Evolutionary conservation across 2,113 vertebrate genomes (phyloP).

Genomic region (Donacobius atricapilla): DNA sequence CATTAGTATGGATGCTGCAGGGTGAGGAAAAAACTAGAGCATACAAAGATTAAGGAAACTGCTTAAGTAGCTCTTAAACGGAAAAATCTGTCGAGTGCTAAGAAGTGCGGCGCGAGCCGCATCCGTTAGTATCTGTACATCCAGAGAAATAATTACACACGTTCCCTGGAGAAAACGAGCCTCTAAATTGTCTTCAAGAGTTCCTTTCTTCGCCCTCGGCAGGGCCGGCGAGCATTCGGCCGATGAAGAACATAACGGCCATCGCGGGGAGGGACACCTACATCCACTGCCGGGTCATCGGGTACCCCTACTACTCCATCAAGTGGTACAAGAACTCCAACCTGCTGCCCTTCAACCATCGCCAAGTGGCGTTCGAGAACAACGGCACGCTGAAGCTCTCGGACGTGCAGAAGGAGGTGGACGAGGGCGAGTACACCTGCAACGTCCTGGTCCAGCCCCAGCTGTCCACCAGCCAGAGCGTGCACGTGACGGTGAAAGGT

Average conservation of each 20-base stretch:
- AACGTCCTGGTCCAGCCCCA: slow-evolving; percentile 95
- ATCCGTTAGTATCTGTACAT: neutral
- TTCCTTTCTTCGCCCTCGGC: slow-evolving; percentile 68
- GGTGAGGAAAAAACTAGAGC: slow-evolving; percentile 47
- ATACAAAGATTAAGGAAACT: slow-evolving; percentile 10
- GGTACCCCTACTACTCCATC: slow-evolving; percentile 98
- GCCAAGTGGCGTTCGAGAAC: slow-evolving; percentile 96
- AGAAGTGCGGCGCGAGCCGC: neutral
- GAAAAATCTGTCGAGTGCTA: neutral
- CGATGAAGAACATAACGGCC: slow-evolving; percentile 98
- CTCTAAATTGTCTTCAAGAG: slow-evolving; percentile 75
- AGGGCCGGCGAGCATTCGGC: slow-evolving; percentile 95
- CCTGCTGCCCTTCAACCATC: slow-evolving; percentile 95
- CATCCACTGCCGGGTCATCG: slow-evolving; percentile 96
- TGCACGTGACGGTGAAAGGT: slow-evolving; percentile 95
- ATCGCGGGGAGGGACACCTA: slow-evolving; percentile 94
- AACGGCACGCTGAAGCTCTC: slow-evolving; percentile 94
- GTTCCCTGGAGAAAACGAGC: neutral
- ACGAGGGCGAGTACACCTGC: slow-evolving; percentile 95
- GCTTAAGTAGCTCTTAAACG: slow-evolving; percentile 25
- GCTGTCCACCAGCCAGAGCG: slow-evolving; percentile 93
- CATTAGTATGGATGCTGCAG: slow-evolving; percentile 29
- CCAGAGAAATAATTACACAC: neutral
- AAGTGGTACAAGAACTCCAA: slow-evolving; percentile 99
- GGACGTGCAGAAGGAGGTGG: slow-evolving; percentile 93